These are phyloP conservation scores for Phalacrocorax brasilianus DNA, from an alignment of 2,113 vertebrate genomes.

Conservation along the genomic window DNA sequence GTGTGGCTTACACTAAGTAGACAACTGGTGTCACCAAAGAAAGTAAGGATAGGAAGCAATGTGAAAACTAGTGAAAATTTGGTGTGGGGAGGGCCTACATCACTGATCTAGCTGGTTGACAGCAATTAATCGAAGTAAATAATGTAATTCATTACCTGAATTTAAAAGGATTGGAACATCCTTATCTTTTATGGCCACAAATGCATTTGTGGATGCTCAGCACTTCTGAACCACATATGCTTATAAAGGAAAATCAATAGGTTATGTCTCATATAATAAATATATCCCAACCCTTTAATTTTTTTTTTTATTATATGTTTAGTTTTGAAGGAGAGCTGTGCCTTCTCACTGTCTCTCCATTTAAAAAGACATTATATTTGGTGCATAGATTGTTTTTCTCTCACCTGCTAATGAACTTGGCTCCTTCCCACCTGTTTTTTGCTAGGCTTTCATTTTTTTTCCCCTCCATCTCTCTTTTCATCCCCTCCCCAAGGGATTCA, in stretches of 20 bases:
- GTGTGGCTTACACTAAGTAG: neutral
- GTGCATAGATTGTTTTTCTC: neutral
- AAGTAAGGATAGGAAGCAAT: neutral
- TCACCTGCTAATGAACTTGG: neutral
- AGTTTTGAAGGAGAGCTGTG: neutral
- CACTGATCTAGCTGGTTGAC: neutral
- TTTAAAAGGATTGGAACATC: neutral
- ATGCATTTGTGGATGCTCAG: neutral
- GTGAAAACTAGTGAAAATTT: neutral
- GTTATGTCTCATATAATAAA: neutral
- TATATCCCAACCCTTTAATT: neutral
- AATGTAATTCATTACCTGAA: neutral
- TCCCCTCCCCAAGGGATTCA: neutral
- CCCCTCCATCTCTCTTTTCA: neutral
- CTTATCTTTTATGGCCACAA: neutral
- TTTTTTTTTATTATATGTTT: neutral
- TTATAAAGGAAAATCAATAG: neutral
- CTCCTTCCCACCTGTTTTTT: neutral
- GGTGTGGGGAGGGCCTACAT: neutral
- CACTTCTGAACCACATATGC: neutral
- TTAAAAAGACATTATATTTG: neutral
- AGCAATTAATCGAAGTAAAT: neutral
- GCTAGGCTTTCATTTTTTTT: neutral
- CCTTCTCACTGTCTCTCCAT: neutral
- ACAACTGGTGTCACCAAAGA: neutral